phyloP scores from a whole-genome alignment of 1,140 invertebrate species.

The Hestina assimilis region DNA sequence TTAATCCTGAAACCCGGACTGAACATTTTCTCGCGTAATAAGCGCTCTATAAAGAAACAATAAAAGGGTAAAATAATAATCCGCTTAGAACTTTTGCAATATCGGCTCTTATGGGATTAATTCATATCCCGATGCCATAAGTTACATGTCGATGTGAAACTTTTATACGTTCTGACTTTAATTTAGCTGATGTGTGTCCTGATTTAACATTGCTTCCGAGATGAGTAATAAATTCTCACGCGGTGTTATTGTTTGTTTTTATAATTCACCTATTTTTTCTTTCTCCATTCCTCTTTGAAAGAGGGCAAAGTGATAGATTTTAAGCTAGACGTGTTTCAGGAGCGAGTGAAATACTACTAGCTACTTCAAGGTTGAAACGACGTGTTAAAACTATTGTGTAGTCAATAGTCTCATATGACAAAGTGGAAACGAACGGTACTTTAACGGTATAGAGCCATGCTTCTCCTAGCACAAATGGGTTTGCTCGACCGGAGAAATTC shows the following conservation, averaged over 20 bases:
- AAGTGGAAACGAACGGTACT: background rate
- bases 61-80: constrained; percentile 44
- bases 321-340: background rate
- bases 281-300: background rate
- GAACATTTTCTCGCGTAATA: constrained; percentile 20
- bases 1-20: constrained; percentile 13
- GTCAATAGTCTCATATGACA: background rate
- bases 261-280: background rate
- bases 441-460: too few relatives aligned
- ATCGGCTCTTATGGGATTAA: constrained; percentile 51
- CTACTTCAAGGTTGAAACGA: background rate
- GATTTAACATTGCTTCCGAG: constrained; percentile 28
- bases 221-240: constrained; percentile 23
- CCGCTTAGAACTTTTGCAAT: constrained; percentile 45
- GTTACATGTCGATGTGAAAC: constrained; percentile 38
- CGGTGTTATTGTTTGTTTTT: too few relatives aligned
- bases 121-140: constrained; percentile 46
- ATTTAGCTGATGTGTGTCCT: constrained; percentile 31
- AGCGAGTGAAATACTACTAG: constrained; percentile 2
- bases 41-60: constrained; percentile 37
- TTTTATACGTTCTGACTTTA: constrained; percentile 46
- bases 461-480: too few relatives aligned
- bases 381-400: background rate
- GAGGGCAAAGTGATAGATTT: background rate
- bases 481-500: too few relatives aligned